Base-by-base conservation (phyloP, 2,888 invertebrate genomes). In the Orthonevra nobilis region DNA sequence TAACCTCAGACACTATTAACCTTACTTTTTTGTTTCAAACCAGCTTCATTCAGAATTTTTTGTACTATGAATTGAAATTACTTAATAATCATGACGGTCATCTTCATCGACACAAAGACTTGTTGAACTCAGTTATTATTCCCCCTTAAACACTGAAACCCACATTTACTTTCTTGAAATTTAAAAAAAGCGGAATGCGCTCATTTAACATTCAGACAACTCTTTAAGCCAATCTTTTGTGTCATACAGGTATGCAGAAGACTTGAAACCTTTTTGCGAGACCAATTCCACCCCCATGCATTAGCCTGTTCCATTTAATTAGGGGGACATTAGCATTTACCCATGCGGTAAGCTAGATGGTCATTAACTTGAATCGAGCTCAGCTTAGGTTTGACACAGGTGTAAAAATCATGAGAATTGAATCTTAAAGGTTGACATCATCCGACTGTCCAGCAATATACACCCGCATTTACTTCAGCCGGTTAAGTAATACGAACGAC, bases 401-500 rank as follows among this genome's bases (percentile, higher is more conserved):
- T 77, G 75, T 60, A 58, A 44, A 9, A 50, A 23, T 48, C 32
- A 34, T 20, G 38, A 32, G 17, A 32, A n/a, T n/a, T n/a, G n/a
- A n/a, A 15, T 50, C 5, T 42, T 15, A 23, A 34, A 56, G n/a
- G 40, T 69, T 63, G 70, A 77, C 63, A 70, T 46, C 52, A 3
- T 50, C 34, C 15, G 32, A 15, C 50, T 34, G 26, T 3, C 26
- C 38, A 64, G 30, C 36, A 58, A 52, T 32, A 34, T 38, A 44
- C 58, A 52, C 75, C 75, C 75, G 75, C 70, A 77, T 77, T 32
- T 30, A n/a, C 68, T 68, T 56, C 36, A 38, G 12, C 46, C 28
- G 52, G 30, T 66, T 36, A 28, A 36, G 23, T 44, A 46, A 48
- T 38, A 46, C 3, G 23, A 23, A 61, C 61, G 20, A 40, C 28